A percentile compares a stretch with the other conserved stretches of the same genome.
Conservation (phyloP, 2,888 invertebrate genomes). For the Capitulum mitella region DNA sequence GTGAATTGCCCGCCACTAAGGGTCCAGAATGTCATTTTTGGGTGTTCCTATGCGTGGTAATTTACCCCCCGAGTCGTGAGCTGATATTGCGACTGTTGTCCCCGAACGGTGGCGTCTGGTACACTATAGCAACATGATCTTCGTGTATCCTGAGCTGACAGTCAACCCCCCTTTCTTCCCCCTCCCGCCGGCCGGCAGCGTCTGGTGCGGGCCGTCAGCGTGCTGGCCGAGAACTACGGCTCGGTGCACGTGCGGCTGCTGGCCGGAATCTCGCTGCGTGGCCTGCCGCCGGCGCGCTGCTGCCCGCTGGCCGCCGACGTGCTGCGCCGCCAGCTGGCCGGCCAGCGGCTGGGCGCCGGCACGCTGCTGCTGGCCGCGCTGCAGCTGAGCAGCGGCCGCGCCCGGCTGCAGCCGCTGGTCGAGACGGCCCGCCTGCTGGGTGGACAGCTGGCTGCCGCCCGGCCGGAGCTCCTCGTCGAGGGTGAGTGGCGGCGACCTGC, state of each 20-base stretch:
- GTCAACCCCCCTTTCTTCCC: too few species aligned
- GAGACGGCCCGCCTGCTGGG: background rate
- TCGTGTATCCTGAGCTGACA: background rate
- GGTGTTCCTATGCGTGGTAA: too few species aligned
- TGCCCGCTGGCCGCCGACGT: background rate
- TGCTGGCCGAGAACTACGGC: constrained; percentile 19
- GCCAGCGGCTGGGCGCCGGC: background rate
- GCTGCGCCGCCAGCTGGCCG: background rate
- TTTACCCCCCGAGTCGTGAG: too few species aligned
- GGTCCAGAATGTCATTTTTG: too few species aligned
- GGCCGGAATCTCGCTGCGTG: background rate
- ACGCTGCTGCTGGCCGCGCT: constrained; percentile 6
- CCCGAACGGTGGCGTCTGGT: too few species aligned
- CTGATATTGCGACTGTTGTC: too few species aligned
- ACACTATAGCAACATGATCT: too few species aligned
- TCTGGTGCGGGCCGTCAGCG: constrained; percentile 16
- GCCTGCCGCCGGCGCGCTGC: background rate
- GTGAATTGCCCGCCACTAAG: too few species aligned
- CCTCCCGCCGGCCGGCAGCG: background rate
- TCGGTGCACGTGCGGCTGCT: constrained; percentile 2
- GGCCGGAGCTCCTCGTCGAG: background rate
- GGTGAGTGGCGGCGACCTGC: too few species aligned
- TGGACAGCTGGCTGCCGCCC: background rate
- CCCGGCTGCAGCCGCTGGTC: background rate
- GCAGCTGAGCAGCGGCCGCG: background rate